These are phyloP conservation scores for Melanotus villosus DNA, from an alignment of 2,888 invertebrate species.

Conservation along the genomic window DNA sequence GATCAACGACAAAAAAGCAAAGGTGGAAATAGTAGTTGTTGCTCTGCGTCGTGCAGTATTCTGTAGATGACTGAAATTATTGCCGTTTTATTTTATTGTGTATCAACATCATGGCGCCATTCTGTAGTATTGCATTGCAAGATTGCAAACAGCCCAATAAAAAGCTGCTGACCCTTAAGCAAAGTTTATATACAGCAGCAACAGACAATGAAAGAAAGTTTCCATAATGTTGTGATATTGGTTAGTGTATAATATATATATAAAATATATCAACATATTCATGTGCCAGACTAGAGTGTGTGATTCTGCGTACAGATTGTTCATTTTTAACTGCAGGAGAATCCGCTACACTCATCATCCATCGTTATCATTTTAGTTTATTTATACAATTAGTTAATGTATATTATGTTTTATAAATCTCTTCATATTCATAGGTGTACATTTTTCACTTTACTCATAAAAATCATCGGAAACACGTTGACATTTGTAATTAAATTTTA, in stretches of 20 bases:
- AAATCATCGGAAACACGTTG: conserved; percentile 15
- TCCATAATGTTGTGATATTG: conserved; percentile 70
- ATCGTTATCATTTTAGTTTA: conserved; percentile 61
- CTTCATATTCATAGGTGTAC: conserved; percentile 42
- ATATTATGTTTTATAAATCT: conserved; percentile 56
- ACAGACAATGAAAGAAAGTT: conserved; percentile 58
- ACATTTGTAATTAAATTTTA: conserved; percentile 28
- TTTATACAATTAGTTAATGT: conserved; percentile 59
- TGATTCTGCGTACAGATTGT: conserved; percentile 55
- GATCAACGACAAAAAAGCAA: conserved; percentile 97
- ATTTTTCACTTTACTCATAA: conserved; percentile 36
- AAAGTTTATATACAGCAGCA: conserved; percentile 41
- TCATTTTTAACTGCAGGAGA: conserved; percentile 51
- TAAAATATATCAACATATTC: conserved; percentile 62
- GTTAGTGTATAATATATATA: conserved; percentile 65
- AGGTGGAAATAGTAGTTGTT: conserved; percentile 95
- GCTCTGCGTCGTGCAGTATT: conserved; percentile 94
- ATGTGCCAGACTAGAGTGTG: conserved; percentile 67
- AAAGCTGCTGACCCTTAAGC: conserved; percentile 37
- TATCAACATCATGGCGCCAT: conserved; percentile 35
- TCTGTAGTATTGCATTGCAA: conserved; percentile 39
- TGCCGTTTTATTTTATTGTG: conserved; percentile 49
- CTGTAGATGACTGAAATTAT: conserved; percentile 75
- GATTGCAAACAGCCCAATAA: conserved; percentile 35
- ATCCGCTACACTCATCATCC: conserved; percentile 56